Percentiles rank a stretch among this genome's conserved stretches.
These are phyloP conservation scores for Nomada fabriciana DNA, from an alignment of 2,888 invertebrate species.

Conservation along the genomic window DNA sequence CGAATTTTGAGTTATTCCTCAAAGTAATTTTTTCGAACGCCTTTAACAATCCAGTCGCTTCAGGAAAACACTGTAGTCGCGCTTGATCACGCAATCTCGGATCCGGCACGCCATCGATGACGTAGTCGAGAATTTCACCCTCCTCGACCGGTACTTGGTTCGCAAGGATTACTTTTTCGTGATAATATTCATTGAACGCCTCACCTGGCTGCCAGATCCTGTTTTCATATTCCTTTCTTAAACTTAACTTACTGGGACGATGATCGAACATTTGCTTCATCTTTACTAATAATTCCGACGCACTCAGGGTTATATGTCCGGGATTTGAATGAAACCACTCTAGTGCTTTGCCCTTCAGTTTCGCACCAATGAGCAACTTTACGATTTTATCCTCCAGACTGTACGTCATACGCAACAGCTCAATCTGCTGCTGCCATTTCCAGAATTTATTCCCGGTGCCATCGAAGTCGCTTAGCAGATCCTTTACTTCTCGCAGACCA, in stretches of 20 bases:
- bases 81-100: neutral
- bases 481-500: no score
- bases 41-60: neutral
- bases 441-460: no score
- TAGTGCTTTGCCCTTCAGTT: neutral
- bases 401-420: neutral
- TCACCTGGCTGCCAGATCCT: neutral
- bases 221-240: neutral
- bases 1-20: no score
- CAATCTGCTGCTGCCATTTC: no score
- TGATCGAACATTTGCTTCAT: slow-evolving; percentile 3
- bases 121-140: neutral
- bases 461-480: no score
- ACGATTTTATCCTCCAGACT: neutral
- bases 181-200: neutral
- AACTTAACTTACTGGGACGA: neutral
- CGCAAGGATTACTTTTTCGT: neutral
- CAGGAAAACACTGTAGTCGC: neutral
- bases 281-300: neutral
- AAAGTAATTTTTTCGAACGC: neutral
- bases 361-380: neutral
- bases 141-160: neutral
- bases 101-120: neutral
- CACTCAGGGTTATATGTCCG: neutral
- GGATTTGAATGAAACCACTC: slow-evolving; percentile 9